Base-by-base conservation (phyloP, 2,888 invertebrate genomes). In the Cryptocephalus moraei region DNA sequence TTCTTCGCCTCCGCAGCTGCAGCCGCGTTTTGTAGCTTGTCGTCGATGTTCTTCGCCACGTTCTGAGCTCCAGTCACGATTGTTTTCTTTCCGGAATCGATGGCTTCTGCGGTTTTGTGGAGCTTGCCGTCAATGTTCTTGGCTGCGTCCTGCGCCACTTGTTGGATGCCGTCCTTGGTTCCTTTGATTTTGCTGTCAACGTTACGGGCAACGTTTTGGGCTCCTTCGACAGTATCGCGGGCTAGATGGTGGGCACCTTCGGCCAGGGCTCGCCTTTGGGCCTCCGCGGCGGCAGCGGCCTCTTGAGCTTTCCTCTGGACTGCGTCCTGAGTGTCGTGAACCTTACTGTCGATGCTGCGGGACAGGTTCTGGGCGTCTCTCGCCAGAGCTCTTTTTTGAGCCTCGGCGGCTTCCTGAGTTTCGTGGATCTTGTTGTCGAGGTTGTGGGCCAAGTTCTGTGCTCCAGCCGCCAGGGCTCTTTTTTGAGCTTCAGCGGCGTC, bases 351-450 rank as follows among this genome's bases (percentile, higher is more conserved):
- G 40, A 80, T 75, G 9, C 76, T 72, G 33, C 39, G 48, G 8
- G 53, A 55, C 9, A 54, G 13, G 32, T 50, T 52, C 34, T 54
- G 51, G 9, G 53, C 55, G 41, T 46, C 51, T 36, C 50, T 12
- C 2, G 12, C 36, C 11, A 53, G 51, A 48, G 47, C 44, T 8
- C 49, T 51, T 41, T 50, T 54, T 36, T 46, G 44, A 38, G 45
- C 40, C n/a, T 52, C 51, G 8, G 56, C 51, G 8, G 49, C 54
- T 22, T 56, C 49, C 47, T 54, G 79, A 12, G 82, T 75, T 52
- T 80, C 77, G 61, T 78, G 76, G 59, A 82, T 66, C 68, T 82
- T 82, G 52, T 74, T 65, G 62, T 82, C 82, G 40, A 80, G 75
- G 9, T 76, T 72, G 32, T 39, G 48, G 9, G 53, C 56, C 9